phyloP scores from a whole-genome alignment of 35 echinoderm and acorn worm species.

The Apostichopus parvimensis region DNA sequence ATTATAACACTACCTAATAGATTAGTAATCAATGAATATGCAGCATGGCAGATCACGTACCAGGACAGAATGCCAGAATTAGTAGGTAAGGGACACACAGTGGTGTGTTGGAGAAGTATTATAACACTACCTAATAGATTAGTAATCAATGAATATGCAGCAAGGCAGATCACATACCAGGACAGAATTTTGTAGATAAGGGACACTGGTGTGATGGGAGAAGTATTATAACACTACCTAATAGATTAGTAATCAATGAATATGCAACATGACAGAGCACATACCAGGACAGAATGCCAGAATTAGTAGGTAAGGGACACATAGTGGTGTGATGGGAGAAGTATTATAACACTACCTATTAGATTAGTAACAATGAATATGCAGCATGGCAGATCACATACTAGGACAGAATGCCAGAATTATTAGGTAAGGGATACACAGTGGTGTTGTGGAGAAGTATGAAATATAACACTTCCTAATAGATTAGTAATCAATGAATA shows the following conservation, averaged over 20 bases:
- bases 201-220: too few relatives aligned
- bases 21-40: constrained; percentile 19
- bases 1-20: neutral
- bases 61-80: constrained; percentile 19
- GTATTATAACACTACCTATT: neutral
- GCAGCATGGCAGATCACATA: constrained; percentile 26
- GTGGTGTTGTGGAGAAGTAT: neutral
- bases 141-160: neutral
- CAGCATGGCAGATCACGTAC: neutral
- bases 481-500: neutral
- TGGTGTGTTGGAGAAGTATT: neutral
- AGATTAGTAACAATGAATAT: constrained; percentile 4
- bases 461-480: neutral
- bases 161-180: too few relatives aligned
- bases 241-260: neutral
- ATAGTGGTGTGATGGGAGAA: neutral
- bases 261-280: neutral
- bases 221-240: neutral
- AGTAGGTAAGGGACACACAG: neutral
- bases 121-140: neutral
- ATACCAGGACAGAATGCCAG: neutral
- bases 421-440: neutral
- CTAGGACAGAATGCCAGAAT: constrained; percentile 30
- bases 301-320: constrained; percentile 26
- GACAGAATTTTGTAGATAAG: too few relatives aligned